Conservation (phyloP, 2,888 invertebrate genomes). For the Geophilus truncorum region DNA sequence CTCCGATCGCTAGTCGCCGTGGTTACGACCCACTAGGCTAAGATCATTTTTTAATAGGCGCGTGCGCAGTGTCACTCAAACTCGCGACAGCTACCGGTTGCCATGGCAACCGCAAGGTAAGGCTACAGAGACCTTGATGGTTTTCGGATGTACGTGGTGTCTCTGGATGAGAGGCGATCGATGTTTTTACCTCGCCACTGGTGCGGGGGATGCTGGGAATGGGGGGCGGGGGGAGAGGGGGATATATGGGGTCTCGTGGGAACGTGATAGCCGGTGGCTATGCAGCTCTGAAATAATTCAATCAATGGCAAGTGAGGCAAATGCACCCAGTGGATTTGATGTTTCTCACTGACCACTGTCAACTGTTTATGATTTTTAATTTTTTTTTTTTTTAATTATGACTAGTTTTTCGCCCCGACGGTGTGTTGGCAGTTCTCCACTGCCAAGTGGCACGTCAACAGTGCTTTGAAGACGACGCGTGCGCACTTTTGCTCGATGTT, state of each 20-base stretch:
- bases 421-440: conserved; percentile 47
- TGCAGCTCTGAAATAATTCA: background rate
- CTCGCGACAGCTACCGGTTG: background rate
- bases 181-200: background rate
- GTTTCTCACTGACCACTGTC: background rate
- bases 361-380: background rate
- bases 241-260: background rate
- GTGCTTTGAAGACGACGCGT: conserved; percentile 84
- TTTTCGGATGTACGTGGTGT: background rate
- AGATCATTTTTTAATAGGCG: conserved; percentile 3
- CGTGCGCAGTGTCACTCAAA: background rate
- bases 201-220: background rate
- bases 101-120: background rate
- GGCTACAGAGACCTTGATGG: background rate
- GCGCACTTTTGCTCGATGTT: conserved; percentile 83
- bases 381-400: background rate
- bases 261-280: background rate
- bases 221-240: background rate
- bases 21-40: conserved; percentile 2
- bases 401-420: background rate
- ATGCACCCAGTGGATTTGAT: background rate
- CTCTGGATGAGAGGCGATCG: background rate
- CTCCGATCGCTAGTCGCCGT: background rate
- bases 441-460: conserved; percentile 81
- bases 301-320: background rate